phyloP scores from a whole-genome alignment of 2,113 vertebrate species.

The Rhinolophus sinicus region DNA sequence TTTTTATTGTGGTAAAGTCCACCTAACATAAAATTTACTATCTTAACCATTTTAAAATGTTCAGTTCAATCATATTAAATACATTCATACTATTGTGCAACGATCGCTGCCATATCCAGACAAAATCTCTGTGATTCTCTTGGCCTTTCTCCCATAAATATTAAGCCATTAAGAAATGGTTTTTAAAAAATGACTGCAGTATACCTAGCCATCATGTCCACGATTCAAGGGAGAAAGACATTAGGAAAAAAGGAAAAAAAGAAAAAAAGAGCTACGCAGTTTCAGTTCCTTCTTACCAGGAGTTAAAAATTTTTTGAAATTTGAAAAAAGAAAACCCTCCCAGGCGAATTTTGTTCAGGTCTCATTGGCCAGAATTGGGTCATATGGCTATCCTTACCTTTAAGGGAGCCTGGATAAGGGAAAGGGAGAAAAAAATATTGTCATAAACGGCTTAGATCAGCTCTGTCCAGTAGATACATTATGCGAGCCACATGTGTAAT shows the following conservation, averaged over 20 bases:
- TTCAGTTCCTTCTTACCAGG: background rate
- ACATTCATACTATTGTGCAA: background rate
- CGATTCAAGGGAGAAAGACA: background rate
- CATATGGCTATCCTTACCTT: background rate
- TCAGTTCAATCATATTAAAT: background rate
- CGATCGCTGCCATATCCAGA: background rate
- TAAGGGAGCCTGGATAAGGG: background rate
- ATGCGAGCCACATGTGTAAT: background rate
- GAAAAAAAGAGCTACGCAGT: background rate
- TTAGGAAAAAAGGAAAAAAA: background rate
- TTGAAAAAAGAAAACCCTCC: background rate
- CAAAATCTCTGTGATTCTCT: background rate
- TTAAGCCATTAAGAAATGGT: background rate
- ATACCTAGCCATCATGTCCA: background rate
- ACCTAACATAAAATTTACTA: background rate
- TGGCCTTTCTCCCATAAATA: background rate
- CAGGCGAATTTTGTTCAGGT: background rate
- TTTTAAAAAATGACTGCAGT: background rate
- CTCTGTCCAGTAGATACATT: background rate
- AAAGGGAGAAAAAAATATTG: slow-evolving; percentile 3
- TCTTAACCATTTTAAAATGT: background rate
- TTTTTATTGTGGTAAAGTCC: background rate
- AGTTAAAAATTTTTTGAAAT: background rate
- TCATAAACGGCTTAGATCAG: background rate
- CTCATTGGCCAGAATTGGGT: background rate